These are phyloP conservation scores for Gerris buenoi DNA, from an alignment of 1,140 invertebrate genomes.

Conservation along the genomic window DNA sequence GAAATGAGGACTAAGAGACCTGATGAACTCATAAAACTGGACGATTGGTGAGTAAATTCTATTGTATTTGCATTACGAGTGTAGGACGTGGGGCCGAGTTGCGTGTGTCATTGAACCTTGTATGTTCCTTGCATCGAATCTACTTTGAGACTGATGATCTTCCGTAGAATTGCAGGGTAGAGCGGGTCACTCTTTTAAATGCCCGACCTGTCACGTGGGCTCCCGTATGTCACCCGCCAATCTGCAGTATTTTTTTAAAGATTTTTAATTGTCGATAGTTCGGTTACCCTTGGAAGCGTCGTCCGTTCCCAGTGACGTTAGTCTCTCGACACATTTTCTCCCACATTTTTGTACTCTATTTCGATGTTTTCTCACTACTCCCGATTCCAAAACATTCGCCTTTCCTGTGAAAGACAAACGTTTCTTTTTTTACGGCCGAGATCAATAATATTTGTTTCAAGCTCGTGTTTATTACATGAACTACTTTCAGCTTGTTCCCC, in stretches of 20 bases:
- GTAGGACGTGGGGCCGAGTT: too few relatives aligned
- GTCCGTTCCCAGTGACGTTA: slow-evolving; percentile 23
- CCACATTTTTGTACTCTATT: too few relatives aligned
- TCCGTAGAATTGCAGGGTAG: slow-evolving; percentile 22
- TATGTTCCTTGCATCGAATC: slow-evolving; percentile 23
- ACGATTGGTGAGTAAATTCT: slow-evolving; percentile 69
- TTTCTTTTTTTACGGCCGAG: too few relatives aligned
- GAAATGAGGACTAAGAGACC: slow-evolving; percentile 77
- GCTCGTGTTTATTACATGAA: slow-evolving; percentile 5
- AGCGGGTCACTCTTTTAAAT: slow-evolving; percentile 25
- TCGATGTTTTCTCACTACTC: too few relatives aligned
- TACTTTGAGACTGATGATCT: slow-evolving; percentile 22
- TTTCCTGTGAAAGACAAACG: too few relatives aligned
- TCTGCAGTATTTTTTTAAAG: slow-evolving; percentile 3
- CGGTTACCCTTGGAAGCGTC: slow-evolving; percentile 14
- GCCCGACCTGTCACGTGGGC: slow-evolving; percentile 27
- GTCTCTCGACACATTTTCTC: slow-evolving; percentile 4
- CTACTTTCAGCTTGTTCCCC: slow-evolving; percentile 11
- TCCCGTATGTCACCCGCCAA: slow-evolving; percentile 17
- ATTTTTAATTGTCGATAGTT: slow-evolving; percentile 4
- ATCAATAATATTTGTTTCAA: too few relatives aligned
- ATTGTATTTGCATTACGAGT: slow-evolving; percentile 13
- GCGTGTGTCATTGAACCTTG: slow-evolving; percentile 35
- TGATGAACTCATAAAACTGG: slow-evolving; percentile 80
- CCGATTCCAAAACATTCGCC: too few relatives aligned